A percentile compares a stretch with the other conserved stretches of the same genome.
These are phyloP conservation scores for Champsocephalus esox DNA, from an alignment of 2,797 vertebrate species.

Conservation along the genomic window DNA sequence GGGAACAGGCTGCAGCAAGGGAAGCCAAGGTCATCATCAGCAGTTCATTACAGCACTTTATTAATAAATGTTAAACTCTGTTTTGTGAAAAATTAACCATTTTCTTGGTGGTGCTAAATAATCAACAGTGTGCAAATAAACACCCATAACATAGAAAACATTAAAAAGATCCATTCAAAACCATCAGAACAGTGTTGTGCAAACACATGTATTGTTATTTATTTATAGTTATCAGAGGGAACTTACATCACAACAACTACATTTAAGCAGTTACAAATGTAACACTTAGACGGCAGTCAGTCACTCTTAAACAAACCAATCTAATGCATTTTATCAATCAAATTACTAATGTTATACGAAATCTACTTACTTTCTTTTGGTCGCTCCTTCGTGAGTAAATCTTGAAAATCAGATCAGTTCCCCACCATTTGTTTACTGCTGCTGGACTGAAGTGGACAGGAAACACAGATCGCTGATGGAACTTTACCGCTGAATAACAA, in stretches of 20 bases:
- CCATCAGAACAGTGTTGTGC: no score
- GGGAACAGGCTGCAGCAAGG: slow-evolving; percentile 81
- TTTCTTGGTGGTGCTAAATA: neutral
- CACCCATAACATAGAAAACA: no score
- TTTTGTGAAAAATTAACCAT: neutral
- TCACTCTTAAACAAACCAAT: neutral
- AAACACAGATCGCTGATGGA: slow-evolving; percentile 90
- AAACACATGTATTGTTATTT: no score
- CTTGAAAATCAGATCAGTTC: slow-evolving; percentile 88
- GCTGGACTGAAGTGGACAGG: slow-evolving; percentile 84
- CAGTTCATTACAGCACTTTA: neutral
- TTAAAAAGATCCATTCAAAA: no score
- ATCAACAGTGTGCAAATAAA: no score
- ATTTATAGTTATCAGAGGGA: no score
- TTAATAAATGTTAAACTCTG: neutral
- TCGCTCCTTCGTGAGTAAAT: slow-evolving; percentile 87
- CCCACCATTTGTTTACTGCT: slow-evolving; percentile 89
- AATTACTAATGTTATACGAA: neutral
- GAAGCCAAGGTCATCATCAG: slow-evolving; percentile 2
- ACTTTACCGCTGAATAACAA: slow-evolving; percentile 88
- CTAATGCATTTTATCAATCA: neutral
- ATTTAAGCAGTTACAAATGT: neutral
- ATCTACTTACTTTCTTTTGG: slow-evolving; percentile 89
- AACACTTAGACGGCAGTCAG: neutral
- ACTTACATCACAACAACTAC: neutral